phyloP scores from a whole-genome alignment of 2,888 invertebrate species.

The Dryocosmus kuriphilus region DNA sequence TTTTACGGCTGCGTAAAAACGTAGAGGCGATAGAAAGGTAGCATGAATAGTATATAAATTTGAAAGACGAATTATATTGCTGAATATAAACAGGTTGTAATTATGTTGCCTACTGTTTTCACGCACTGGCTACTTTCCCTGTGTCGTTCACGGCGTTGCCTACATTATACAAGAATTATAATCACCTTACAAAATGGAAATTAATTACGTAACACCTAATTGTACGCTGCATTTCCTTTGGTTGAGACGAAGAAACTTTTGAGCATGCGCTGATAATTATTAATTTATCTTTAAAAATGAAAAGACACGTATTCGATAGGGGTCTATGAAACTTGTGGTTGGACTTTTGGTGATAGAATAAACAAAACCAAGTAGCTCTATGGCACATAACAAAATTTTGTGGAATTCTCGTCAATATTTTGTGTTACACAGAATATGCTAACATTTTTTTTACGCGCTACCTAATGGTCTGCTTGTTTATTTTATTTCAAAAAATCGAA shows the following conservation, averaged over 20 bases:
- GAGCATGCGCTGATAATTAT: not conserved
- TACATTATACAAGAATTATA: not conserved
- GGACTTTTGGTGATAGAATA: too few relatives aligned
- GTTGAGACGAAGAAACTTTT: not conserved
- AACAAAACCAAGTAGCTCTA: too few relatives aligned
- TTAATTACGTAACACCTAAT: not conserved
- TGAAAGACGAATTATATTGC: not conserved
- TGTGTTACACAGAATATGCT: too few relatives aligned
- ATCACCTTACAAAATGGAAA: not conserved
- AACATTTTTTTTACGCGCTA: too few relatives aligned
- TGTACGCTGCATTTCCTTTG: not conserved
- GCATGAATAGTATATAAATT: not conserved
- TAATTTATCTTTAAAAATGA: too few relatives aligned
- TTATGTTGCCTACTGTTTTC: not conserved
- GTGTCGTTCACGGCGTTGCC: constrained; percentile 4
- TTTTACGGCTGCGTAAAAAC: not conserved
- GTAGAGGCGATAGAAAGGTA: not conserved
- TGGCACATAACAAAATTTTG: too few relatives aligned
- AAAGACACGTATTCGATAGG: too few relatives aligned
- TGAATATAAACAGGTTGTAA: constrained; percentile 2
- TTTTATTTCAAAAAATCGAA: too few relatives aligned
- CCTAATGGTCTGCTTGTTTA: too few relatives aligned
- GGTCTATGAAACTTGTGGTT: too few relatives aligned
- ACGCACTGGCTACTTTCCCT: constrained; percentile 6
- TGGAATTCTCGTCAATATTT: too few relatives aligned